Percentiles rank a stretch among this genome's conserved stretches.
Conservation (phyloP, 53 echinoderm and acorn worm species). For the Paracentrotus lividus region DNA sequence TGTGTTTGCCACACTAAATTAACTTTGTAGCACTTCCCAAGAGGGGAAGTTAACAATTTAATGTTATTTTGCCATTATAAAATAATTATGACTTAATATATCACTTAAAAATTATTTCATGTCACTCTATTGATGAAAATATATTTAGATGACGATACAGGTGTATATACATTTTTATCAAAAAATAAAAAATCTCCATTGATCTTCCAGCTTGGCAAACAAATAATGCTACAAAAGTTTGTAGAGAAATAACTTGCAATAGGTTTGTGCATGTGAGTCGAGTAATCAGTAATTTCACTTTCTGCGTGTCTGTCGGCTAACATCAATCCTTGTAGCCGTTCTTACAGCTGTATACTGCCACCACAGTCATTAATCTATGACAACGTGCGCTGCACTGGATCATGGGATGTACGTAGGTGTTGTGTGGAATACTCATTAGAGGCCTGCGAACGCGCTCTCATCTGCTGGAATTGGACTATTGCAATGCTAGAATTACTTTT, state of each 20-base stretch:
- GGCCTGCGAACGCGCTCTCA: slow-evolving; percentile 44
- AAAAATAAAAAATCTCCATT: not conserved
- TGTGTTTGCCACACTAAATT: not conserved
- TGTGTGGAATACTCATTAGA: slow-evolving; percentile 66
- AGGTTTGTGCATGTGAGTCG: not conserved
- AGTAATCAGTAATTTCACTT: slow-evolving; percentile 35
- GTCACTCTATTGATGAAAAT: too few relatives aligned
- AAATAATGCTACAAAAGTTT: not conserved
- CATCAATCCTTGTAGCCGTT: slow-evolving; percentile 53
- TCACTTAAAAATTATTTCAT: too few relatives aligned
- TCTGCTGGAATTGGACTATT: slow-evolving; percentile 29
- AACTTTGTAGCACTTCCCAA: not conserved
- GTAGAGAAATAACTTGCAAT: slow-evolving; percentile 17
- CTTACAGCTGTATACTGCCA: slow-evolving; percentile 35
- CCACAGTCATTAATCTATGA: slow-evolving; percentile 64
- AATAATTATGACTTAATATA: not conserved
- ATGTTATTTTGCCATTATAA: not conserved
- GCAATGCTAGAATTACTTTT: slow-evolving; percentile 49
- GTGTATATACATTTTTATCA: too few relatives aligned
- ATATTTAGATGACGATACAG: too few relatives aligned
- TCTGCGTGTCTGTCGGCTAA: slow-evolving; percentile 19
- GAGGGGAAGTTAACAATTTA: not conserved
- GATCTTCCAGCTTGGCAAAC: not conserved
- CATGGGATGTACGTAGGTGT: slow-evolving; percentile 34
- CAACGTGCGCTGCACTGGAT: not conserved